Conservation (phyloP, 2,113 vertebrate species). For the Pedionomus torquatus region DNA sequence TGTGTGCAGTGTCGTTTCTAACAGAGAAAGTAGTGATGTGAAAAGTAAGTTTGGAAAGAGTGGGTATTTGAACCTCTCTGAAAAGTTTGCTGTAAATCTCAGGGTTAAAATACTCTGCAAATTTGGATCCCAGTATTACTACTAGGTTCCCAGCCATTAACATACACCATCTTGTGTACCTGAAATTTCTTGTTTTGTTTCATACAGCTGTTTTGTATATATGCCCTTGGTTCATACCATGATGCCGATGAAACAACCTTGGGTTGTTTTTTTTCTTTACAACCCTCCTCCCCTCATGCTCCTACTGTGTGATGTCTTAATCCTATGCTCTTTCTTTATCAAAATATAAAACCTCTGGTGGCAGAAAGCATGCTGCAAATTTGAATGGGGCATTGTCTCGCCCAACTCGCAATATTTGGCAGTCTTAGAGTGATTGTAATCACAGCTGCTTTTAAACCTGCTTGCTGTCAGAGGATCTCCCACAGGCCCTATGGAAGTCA, state of each 20-base stretch:
- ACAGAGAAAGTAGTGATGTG: neutral
- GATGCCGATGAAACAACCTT: neutral
- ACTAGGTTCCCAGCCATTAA: neutral
- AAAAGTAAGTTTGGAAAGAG: neutral
- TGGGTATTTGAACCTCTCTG: neutral
- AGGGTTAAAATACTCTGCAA: neutral
- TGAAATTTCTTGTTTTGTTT: neutral
- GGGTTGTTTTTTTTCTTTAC: neutral
- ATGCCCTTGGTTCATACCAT: neutral
- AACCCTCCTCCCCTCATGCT: accelerated
- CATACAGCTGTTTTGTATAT: neutral
- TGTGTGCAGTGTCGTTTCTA: neutral
- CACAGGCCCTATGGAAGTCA: neutral
- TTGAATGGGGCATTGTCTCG: neutral
- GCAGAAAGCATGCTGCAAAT: neutral
- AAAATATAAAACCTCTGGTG: slow-evolving; percentile 4
- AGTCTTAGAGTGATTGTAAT: neutral
- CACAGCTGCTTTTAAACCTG: slow-evolving; percentile 27
- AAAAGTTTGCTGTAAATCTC: neutral
- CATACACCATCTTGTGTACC: neutral
- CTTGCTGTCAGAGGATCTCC: slow-evolving; percentile 14
- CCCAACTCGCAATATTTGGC: neutral
- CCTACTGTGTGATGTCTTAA: neutral
- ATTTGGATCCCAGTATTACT: neutral
- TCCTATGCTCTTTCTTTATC: neutral